These are phyloP conservation scores for Clarias batrachus DNA, from an alignment of 2,113 vertebrate species.

Conservation along the genomic window DNA sequence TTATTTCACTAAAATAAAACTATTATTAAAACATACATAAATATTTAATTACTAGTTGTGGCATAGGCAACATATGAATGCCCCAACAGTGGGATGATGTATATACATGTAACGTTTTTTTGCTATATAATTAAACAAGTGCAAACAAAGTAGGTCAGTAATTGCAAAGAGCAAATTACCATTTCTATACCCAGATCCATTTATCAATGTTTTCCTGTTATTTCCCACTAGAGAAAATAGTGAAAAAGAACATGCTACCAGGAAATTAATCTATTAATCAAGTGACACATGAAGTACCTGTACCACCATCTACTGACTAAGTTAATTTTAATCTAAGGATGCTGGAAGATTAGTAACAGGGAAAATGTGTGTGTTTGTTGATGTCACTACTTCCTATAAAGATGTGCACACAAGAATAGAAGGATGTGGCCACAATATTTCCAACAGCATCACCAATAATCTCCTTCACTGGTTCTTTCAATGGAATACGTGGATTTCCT, in stretches of 20 bases:
- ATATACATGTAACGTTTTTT: slow-evolving; percentile 12
- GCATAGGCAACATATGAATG: slow-evolving; percentile 51
- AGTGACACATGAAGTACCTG: slow-evolving; percentile 61
- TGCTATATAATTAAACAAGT: slow-evolving; percentile 60
- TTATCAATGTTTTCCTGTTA: slow-evolving; percentile 66
- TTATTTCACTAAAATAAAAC: background rate
- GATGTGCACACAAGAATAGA: background rate
- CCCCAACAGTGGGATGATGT: background rate
- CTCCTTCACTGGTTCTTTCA: background rate
- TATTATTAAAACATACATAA: background rate
- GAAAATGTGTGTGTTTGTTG: background rate
- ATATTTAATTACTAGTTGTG: slow-evolving; percentile 16
- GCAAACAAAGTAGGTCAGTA: slow-evolving; percentile 70
- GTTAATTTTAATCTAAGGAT: slow-evolving; percentile 31
- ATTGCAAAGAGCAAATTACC: slow-evolving; percentile 69
- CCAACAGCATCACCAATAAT: background rate
- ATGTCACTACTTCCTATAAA: background rate
- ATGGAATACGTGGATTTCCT: background rate
- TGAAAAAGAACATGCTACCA: slow-evolving; percentile 64
- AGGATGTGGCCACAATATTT: background rate
- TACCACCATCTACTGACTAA: slow-evolving; percentile 35
- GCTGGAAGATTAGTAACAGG: background rate
- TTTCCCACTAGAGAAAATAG: slow-evolving; percentile 72
- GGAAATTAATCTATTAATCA: slow-evolving; percentile 74
- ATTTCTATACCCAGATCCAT: slow-evolving; percentile 64